Conservation (phyloP, 2,888 invertebrate species). For the Theretra japonica region DNA sequence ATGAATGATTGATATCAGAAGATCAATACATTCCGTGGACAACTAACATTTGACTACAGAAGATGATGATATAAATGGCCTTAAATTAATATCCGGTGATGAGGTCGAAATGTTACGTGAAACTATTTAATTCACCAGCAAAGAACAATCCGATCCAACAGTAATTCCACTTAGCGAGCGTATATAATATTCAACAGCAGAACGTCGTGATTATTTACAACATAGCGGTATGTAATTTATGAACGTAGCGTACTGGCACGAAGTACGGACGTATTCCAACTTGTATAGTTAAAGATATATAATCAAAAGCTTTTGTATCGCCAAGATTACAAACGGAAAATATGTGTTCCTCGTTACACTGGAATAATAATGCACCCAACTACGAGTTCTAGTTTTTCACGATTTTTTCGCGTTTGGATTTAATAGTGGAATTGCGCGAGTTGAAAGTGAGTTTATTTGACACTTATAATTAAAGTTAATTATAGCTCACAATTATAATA, state of each 20-base stretch:
- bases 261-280: conserved; percentile 5
- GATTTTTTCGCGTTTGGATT: neutral
- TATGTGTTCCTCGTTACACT: conserved; percentile 3
- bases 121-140: no score
- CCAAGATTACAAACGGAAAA: conserved; percentile 2
- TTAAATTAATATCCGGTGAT: neutral
- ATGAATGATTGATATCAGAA: no score
- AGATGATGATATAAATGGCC: no score
- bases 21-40: no score
- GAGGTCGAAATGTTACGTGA: neutral
- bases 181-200: conserved; percentile 21
- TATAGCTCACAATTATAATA: no score
- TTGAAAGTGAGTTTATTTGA: neutral
- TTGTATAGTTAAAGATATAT: conserved; percentile 17
- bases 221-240: conserved; percentile 21
- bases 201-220: conserved; percentile 23
- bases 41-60: no score
- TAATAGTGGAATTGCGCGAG: neutral
- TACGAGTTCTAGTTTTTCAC: neutral
- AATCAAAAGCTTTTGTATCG: conserved; percentile 25
- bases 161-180: neutral
- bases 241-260: conserved; percentile 17
- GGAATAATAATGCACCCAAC: neutral
- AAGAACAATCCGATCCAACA: neutral
- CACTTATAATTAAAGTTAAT: neutral